phyloP scores from a whole-genome alignment of 2,113 vertebrate species.

The Microcebus jonahi region DNA sequence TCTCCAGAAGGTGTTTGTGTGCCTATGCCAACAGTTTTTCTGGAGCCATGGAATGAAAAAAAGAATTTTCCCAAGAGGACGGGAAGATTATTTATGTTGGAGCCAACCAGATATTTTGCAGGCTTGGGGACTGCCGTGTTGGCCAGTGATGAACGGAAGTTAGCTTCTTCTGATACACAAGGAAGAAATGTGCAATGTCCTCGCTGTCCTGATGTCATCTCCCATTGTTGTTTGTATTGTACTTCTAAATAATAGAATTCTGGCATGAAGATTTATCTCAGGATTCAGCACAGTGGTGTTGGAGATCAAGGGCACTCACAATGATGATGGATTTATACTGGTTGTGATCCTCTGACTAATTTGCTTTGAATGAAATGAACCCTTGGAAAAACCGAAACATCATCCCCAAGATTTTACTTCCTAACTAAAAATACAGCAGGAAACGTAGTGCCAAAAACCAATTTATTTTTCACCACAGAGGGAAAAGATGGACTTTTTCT shows the following conservation, averaged over 20 bases:
- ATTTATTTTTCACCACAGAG: not conserved
- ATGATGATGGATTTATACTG: conserved; percentile 82
- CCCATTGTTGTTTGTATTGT: conserved; percentile 83
- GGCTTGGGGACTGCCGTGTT: conserved; percentile 42
- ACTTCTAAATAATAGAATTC: conserved; percentile 83
- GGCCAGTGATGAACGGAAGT: conserved; percentile 78
- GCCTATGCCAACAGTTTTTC: conserved; percentile 3
- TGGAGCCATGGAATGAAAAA: not conserved
- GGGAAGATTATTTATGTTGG: conserved; percentile 53
- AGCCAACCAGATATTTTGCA: not conserved
- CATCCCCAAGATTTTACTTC: conserved; percentile 55
- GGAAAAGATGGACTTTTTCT: not conserved
- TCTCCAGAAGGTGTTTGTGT: conserved; percentile 16
- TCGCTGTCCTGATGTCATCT: conserved; percentile 82
- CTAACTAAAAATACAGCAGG: conserved; percentile 44
- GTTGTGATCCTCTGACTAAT: conserved; percentile 83
- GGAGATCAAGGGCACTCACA: conserved; percentile 71
- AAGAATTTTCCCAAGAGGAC: not conserved
- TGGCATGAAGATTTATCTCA: conserved; percentile 84
- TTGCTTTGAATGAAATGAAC: conserved; percentile 81
- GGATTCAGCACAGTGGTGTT: conserved; percentile 80
- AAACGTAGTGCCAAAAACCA: not conserved
- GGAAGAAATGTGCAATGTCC: conserved; percentile 70
- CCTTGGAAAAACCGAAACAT: conserved; percentile 64
- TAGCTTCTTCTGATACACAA: conserved; percentile 81